These are phyloP conservation scores for Phaonia tiefii DNA, from an alignment of 2,888 invertebrate genomes.

Conservation along the genomic window DNA sequence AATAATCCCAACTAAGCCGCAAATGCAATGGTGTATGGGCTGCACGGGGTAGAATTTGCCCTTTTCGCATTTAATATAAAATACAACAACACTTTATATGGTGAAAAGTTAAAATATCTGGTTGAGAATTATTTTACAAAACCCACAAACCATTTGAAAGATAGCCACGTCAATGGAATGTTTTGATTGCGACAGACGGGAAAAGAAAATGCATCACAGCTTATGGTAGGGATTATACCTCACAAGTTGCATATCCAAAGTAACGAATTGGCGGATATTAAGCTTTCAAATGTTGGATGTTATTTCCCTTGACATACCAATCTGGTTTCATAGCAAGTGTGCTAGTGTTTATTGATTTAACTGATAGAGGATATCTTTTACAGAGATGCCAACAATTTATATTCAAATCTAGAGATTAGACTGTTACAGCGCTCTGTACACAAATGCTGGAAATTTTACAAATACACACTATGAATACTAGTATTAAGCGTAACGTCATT, in stretches of 20 bases:
- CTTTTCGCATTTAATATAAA: slow-evolving; percentile 30
- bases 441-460: too few species aligned
- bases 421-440: too few species aligned
- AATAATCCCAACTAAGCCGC: slow-evolving; percentile 2
- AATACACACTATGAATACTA: too few species aligned
- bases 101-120: slow-evolving; percentile 32
- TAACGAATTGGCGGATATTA: slow-evolving; percentile 64
- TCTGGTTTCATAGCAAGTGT: too few species aligned
- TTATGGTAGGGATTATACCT: slow-evolving; percentile 43
- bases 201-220: slow-evolving; percentile 58
- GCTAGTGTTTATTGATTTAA: too few species aligned
- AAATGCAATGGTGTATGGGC: neutral
- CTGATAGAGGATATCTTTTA: too few species aligned
- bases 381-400: too few species aligned
- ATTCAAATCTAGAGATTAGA: too few species aligned
- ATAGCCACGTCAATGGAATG: too few species aligned
- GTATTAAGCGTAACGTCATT: too few species aligned
- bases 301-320: too few species aligned
- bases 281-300: slow-evolving; percentile 55
- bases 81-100: slow-evolving; percentile 28
- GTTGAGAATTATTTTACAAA: too few species aligned
- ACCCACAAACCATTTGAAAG: neutral
- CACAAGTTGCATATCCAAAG: slow-evolving; percentile 64
- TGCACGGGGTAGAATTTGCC: neutral
- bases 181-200: neutral